Percentiles rank a stretch among this genome's conserved stretches.
These are phyloP conservation scores for Cyrtodaria siliqua DNA, from an alignment of 2,888 invertebrate genomes.

Conservation along the genomic window DNA sequence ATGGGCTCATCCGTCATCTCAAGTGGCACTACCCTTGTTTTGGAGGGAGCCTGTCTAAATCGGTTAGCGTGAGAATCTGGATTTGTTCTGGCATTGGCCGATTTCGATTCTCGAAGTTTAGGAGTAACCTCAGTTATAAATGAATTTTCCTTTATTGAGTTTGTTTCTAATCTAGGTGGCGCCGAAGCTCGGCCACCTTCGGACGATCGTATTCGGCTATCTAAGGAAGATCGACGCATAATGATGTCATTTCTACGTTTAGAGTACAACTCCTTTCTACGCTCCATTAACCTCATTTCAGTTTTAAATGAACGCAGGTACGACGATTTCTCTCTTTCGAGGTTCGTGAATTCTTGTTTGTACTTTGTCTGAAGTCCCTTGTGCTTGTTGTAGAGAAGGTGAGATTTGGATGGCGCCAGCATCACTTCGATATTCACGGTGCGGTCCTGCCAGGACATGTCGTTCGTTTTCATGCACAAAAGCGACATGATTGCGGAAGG, in stretches of 20 bases:
- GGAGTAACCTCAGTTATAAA: slow-evolving; percentile 49
- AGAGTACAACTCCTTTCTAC: slow-evolving; percentile 50
- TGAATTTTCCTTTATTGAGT: not conserved
- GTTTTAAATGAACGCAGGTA: slow-evolving; percentile 67
- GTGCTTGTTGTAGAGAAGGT: slow-evolving; percentile 79
- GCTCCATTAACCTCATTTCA: slow-evolving; percentile 71
- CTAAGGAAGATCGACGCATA: slow-evolving; percentile 33
- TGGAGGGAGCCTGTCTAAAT: slow-evolving; percentile 2
- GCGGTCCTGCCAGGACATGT: slow-evolving; percentile 78
- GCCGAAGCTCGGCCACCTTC: slow-evolving; percentile 33
- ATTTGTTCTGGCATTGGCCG: slow-evolving; percentile 33
- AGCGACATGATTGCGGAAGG: slow-evolving; percentile 74
- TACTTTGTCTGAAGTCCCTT: slow-evolving; percentile 72
- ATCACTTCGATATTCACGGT: slow-evolving; percentile 77
- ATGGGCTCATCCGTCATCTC: slow-evolving; percentile 6
- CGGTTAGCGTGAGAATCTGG: not conserved
- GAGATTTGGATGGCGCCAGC: slow-evolving; percentile 72
- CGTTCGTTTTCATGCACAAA: slow-evolving; percentile 68
- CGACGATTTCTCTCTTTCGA: slow-evolving; percentile 69
- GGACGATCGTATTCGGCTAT: slow-evolving; percentile 18
- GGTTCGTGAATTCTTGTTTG: slow-evolving; percentile 62
- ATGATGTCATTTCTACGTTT: slow-evolving; percentile 58
- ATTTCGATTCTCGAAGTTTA: slow-evolving; percentile 35
- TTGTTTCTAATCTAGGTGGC: slow-evolving; percentile 38
- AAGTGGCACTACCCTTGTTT: not conserved